Evolutionary conservation across 2,888 invertebrate genomes (phyloP), one percentile per base, ranked within the genome.

Genomic region (Ypsolopha scabrella): DNA sequence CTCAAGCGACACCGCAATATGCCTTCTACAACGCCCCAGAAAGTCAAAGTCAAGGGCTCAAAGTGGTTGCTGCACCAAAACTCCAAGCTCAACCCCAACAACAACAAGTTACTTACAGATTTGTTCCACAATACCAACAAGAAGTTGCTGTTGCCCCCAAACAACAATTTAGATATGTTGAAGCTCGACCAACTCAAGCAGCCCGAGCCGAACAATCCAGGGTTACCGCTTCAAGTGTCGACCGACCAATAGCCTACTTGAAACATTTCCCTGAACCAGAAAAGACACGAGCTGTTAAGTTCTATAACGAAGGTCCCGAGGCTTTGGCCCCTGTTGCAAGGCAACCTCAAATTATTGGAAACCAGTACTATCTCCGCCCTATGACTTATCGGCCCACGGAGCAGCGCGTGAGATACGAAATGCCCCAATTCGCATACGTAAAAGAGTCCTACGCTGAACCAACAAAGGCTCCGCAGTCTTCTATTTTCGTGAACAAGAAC

Each of bases 1-100:
- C 37, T 4, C 71, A 72, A 43, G 8, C 39, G 24, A 60, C 68
- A 8, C 62, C 62, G 6, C 75, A 73, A 48, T 74, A 75, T 58
- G 60, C 67, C n/a, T 57, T 73, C 10, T 83, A 81, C 44, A 80
- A 82, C 53, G 69, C 70, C 10, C 80, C 35, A 48, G 36, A 51
- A 48, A 14, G 39, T 13, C 50, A 80, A 64, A 58, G 73, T 7
- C 82, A 85, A 62, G 86, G 86, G 1, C 62, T 87, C 8, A 87
- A 85, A 63, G 64, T 87, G 8, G 83, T 87, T 0, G 73, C 81
- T 1, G 80, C 87, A 1, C 87, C 87, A 0, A 85, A 87, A 59
- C 63, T 87, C 1, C 51, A 65, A 24, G 68, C 72, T 0, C 70
- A 72, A 50, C 59, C 65, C 7, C 61, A 64, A 49, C 58, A 65